phyloP scores from a whole-genome alignment of 2,888 invertebrate genomes.

The Cantharis lateralis region DNA sequence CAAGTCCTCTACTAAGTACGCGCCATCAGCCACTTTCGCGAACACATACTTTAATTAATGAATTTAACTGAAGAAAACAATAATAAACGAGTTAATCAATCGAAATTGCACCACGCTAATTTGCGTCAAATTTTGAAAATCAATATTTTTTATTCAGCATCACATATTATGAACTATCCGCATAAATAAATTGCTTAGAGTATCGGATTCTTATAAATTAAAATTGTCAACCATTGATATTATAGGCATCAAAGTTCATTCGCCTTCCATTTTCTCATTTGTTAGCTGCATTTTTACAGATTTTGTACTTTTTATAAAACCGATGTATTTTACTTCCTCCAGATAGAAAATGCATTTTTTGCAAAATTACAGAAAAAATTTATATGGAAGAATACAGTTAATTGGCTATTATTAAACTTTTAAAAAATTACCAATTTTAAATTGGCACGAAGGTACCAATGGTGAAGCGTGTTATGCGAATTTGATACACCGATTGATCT shows the following conservation, averaged over 20 bases:
- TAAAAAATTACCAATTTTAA: background rate
- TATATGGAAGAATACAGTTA: background rate
- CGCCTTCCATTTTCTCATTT: background rate
- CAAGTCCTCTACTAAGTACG: constrained; percentile 18
- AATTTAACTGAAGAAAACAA: background rate
- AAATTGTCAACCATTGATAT: background rate
- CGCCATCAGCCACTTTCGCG: constrained; percentile 28
- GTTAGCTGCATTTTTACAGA: background rate
- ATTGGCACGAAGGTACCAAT: background rate
- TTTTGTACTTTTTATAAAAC: background rate
- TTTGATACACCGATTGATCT: no score
- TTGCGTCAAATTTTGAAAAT: background rate
- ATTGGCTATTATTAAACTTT: background rate
- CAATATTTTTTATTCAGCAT: background rate
- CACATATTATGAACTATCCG: background rate
- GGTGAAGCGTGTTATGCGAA: no score
- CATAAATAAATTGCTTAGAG: background rate
- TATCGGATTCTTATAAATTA: background rate
- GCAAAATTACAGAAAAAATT: background rate
- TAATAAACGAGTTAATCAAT: background rate
- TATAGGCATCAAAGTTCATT: background rate
- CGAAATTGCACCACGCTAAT: background rate
- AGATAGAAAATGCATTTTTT: background rate
- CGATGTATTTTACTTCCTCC: background rate
- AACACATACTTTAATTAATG: background rate